Base-by-base conservation (phyloP, 2,888 invertebrate genomes). In the Mechanitis mazaeus region DNA sequence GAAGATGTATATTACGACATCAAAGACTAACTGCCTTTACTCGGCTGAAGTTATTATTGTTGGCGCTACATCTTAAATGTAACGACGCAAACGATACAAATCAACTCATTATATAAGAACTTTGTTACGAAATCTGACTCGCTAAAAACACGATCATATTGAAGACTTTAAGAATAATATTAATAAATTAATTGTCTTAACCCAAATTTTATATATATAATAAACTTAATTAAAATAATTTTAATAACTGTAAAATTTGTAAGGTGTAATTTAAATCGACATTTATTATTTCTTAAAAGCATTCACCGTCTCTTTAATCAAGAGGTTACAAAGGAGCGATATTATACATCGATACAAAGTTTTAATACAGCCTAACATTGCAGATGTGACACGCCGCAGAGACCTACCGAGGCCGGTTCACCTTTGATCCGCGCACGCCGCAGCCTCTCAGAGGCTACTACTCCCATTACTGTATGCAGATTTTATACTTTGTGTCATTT, bases 401-500 rank as follows among this genome's bases (percentile, higher is more conserved):
- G 68, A 67, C 65, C 66, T 64, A 59, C 67, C 60, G 56, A 62
- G 66, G 68, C 66, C 65, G 55, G 64, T 66, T 68, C 78, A 80
- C 82, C 83, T 84, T 84, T 85, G 83, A 86, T 80, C 83, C 83
- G 73, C 73, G 76, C 76, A 77, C 76, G 77, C 74, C 78, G 74
- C 72, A 75, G 77, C 79, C 83, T 83, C 85, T 84, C 75, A 78
- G 83, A 81, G 84, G 84, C 83, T 84, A 81, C 79, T 81, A 78
- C 75, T 76, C 73, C 82, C 81, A 83, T 86, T 87, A 86, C 84
- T 81, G 79, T 84, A 85, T 87, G 87, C 84, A 87, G 87, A 88
- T 88, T 85, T 87, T 86, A 85, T 87, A 87, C 86, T 88, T 85
- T 85, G 86, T 85, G 85, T 84, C 86, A 86, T 88, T 87, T 72